Evolutionary conservation across 2,797 vertebrate genomes (phyloP), one percentile per base, ranked within the genome.

Genomic region (Acanthurus lineatus): DNA sequence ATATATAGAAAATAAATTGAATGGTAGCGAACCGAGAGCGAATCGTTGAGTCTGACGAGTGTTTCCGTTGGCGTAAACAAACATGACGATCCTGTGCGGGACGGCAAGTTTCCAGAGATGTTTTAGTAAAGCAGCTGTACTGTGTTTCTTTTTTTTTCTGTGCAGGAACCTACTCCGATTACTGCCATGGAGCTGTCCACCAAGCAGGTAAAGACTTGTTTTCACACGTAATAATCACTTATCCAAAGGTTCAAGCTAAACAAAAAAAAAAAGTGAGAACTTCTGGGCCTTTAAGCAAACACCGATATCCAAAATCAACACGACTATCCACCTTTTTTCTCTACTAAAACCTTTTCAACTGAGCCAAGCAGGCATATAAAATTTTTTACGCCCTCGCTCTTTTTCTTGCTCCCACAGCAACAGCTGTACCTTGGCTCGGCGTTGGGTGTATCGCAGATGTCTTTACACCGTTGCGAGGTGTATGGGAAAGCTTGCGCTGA

Each of bases 401-500:
- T 40, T 81, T 66, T 75, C 82, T 83, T 32, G 57, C 62, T 90
- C 86, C 69, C 91, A 93, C 94, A 99, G 98, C 98, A 99, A 98
- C 97, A 99, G 67, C 95, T 99, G 68, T 99, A 99, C 86, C 92
- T 99, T 25, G 98, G 98, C 85, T 99, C 98, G 0, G 87, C 93
- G 1, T 89, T 96, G 16, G 98, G 98, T 0, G 94, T 99, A 44
- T 97, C 97, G 32, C 98, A 99, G 95, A 97, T 99, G 86, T 96
- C 98, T n/a, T 83, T 99, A 51, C 98, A 99, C 91, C 97, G 98
- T 35, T 99, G 98, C 3, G 97, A 98, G 72, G 93, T 99, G 74
- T 99, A 99, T 45, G 98, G 98, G 80, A 98, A 97, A 91, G 98
- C 98, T 28, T 99, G 98, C 28, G 98, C 98, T 0, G 98, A 99